These are phyloP conservation scores for Hippolais icterina DNA, from an alignment of 2,113 vertebrate species.

Conservation along the genomic window DNA sequence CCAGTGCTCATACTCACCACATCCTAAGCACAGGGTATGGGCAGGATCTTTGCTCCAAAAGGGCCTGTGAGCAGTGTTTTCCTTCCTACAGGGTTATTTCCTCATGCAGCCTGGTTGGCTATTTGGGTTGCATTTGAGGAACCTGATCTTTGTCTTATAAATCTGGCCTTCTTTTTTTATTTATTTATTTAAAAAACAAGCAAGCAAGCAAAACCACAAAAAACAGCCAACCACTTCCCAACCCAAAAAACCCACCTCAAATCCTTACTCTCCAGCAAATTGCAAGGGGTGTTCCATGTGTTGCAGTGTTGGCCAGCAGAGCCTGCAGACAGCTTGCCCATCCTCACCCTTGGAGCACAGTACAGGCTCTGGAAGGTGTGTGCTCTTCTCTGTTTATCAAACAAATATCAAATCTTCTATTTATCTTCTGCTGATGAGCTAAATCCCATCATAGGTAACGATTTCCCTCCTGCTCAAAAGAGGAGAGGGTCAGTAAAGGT, in stretches of 20 bases:
- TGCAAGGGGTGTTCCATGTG: not conserved
- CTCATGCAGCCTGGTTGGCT: not conserved
- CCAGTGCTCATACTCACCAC: accelerated
- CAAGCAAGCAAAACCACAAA: not conserved
- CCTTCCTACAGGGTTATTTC: not conserved
- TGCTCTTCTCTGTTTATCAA: conserved; percentile 8
- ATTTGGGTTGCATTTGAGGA: not conserved
- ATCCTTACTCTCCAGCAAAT: not conserved
- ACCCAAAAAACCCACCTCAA: not conserved
- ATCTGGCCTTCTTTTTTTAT: not conserved
- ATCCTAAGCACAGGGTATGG: not conserved
- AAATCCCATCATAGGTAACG: not conserved
- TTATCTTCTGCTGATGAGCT: conserved; percentile 33
- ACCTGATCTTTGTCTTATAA: not conserved
- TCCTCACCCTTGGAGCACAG: too few species aligned
- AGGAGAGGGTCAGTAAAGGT: not conserved
- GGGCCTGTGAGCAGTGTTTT: accelerated
- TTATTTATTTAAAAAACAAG: not conserved
- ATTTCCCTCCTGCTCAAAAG: not conserved
- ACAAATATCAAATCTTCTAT: conserved; percentile 16
- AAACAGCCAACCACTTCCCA: not conserved
- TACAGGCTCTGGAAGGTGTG: conserved; percentile 40
- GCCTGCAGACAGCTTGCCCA: conserved; percentile 42
- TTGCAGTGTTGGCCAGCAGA: not conserved
- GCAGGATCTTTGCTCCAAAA: not conserved